Percentiles rank a stretch among this genome's conserved stretches.
Conservation (phyloP, 1,140 invertebrate species). For the Drosophila mauritiana region DNA sequence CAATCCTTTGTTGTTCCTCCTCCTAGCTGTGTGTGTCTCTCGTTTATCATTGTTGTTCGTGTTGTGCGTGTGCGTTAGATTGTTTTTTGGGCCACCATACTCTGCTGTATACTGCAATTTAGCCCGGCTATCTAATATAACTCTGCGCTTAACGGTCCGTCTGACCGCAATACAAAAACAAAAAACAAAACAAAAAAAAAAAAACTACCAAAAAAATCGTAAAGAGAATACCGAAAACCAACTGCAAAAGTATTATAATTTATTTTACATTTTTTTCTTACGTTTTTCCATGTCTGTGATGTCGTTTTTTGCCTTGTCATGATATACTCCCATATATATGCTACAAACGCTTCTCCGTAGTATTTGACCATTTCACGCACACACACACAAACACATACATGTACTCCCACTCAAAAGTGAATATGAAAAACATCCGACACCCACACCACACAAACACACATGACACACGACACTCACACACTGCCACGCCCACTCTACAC, state of each 20-base stretch:
- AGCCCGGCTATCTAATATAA: conserved; percentile 58
- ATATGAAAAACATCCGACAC: conserved; percentile 11
- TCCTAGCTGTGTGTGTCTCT: conserved; percentile 67
- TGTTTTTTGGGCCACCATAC: conserved; percentile 37
- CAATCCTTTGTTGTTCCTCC: conserved; percentile 39
- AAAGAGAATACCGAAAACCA: conserved; percentile 56
- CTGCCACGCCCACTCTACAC: conserved; percentile 47
- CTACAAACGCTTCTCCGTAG: conserved; percentile 66
- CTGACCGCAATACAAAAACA: conserved; percentile 31
- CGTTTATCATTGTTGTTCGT: conserved; percentile 59
- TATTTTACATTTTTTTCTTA: conserved; percentile 59
- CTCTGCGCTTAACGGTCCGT: conserved; percentile 48
- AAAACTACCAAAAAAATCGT: conserved; percentile 25
- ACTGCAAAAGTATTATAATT: conserved; percentile 74
- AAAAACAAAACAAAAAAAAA: conserved; percentile 25
- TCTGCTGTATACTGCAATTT: conserved; percentile 42
- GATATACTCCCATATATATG: conserved; percentile 62
- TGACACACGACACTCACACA: conserved; percentile 28
- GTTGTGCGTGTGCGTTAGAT: conserved; percentile 44
- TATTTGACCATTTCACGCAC: conserved; percentile 47
- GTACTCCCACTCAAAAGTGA: conserved; percentile 1
- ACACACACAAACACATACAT: conserved; percentile 13
- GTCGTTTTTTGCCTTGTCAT: conserved; percentile 78
- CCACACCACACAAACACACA: conserved; percentile 14
- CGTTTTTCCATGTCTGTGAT: conserved; percentile 60